Evolutionary conservation across 2,113 vertebrate genomes (phyloP), one percentile per base, ranked within the genome.

Genomic region (Ictalurus furcatus): DNA sequence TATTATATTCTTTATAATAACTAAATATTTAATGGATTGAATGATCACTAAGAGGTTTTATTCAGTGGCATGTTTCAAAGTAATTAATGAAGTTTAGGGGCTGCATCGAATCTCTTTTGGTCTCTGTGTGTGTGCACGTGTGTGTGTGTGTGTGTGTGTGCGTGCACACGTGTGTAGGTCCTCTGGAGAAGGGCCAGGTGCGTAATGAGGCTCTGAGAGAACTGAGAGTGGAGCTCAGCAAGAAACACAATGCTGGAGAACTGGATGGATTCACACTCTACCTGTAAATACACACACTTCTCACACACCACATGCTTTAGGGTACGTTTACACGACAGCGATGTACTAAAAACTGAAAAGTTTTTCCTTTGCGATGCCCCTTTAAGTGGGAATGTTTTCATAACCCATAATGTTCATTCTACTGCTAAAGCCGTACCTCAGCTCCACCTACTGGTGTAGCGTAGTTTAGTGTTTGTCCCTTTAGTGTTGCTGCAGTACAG

Each of bases 241-340:
- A 99, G 94, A 99, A 98, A 88, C 98, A 99, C 93, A 96, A 94
- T 76, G 96, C 97, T 48, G 96, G 97, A 92, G 98, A 99, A 89
- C 93, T 99, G 94, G 98, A 99, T 81, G 98, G 98, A 28, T 99
- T 99, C 94, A 96, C 98, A 6, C 96, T 99, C 63, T 99, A 99
- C 92, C 93, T 99, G 98, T 99, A 78, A 6, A 88, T 86, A 21
- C 37, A 89, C 56, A 81, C 17, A 59, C 74, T 56, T 44, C 14
- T 44, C 44, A 86, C 48, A 52, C 13, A 74, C 19, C 9, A 23
- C 73, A 44, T 40, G 37, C 23, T 48, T 76, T 74, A 6, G 44
- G 44, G 44, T 44, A 44, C 6, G 44, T 44, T 44, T 44, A 44
- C 44, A 5, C 6, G 44, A 44, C 4, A 40, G 4, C 40, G 2